Base-by-base conservation (phyloP, 2,888 invertebrate genomes). In the Linnaemya tessellans region DNA sequence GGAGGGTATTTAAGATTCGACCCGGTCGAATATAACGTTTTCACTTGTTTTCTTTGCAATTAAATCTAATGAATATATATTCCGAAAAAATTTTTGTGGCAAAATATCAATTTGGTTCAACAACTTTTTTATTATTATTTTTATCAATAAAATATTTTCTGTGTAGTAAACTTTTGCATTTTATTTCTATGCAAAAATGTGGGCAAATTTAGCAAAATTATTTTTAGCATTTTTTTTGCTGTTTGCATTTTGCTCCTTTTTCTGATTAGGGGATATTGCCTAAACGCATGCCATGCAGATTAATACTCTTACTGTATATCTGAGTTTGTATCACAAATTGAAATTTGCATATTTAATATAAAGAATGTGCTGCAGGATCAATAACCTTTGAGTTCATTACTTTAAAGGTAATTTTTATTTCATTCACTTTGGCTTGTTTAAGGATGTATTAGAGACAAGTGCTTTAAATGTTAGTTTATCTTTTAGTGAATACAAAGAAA, bases 201-300 rank as follows among this genome's bases (percentile, higher is more conserved):
- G 20, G 18, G 11, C n/a, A 54, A 70, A 41, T 20, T 68, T n/a
- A 54, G 10, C 25, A 46, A 25, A 65, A 65, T 8, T 64, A 25
- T 64, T n/a, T 65, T 49, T 11, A 8, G 3, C 5, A 2, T 67
- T 30, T 11, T 7, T 18, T 54, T 54, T 22, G 11, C 20, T n/a
- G n/a, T 30, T n/a, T 15, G 20, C 4, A 41, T 64, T 25, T 65
- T 46, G 9, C 35, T 49, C 8, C 20, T 4, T 20, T 64, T 64
- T n/a, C n/a, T 22, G 43, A 64, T 41, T 20, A 15, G 18, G 30
- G 46, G 4, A 49, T 65, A 30, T 49, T 51, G 4, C 49, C 49
- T 51, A 18, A 67, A 49, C 18, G 35, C 18, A n/a, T 11, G 11
- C 49, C 18, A 51, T 49, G 49, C 11, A 18, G 13, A 35, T 2